phyloP scores from a whole-genome alignment of 1,140 invertebrate genomes.

The Sitophilus oryzae region DNA sequence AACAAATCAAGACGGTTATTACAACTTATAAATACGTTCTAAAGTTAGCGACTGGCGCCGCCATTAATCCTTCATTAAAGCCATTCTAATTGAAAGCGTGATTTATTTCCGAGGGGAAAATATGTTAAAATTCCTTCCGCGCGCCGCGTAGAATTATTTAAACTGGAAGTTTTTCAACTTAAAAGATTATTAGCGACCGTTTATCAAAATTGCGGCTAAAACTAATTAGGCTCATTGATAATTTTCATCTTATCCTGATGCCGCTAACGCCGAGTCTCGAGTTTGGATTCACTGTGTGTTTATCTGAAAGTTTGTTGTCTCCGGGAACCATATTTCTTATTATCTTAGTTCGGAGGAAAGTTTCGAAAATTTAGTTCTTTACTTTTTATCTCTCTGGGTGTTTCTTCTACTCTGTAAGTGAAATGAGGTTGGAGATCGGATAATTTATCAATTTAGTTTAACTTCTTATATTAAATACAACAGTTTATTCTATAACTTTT shows the following conservation, averaged over 20 bases:
- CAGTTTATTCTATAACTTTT: no score
- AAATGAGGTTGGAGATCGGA: no score
- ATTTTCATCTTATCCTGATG: not conserved
- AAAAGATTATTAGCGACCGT: not conserved
- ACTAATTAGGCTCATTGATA: not conserved
- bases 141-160: not conserved
- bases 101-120: slow-evolving; percentile 7
- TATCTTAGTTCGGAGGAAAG: not conserved
- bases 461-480: no score
- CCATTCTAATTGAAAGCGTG: not conserved
- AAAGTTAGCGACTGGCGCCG: not conserved
- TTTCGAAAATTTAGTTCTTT: not conserved
- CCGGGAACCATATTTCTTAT: not conserved
- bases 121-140: slow-evolving; percentile 6
- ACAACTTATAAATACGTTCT: not conserved
- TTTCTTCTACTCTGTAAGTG: no score
- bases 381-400: not conserved
- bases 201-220: not conserved
- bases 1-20: no score
- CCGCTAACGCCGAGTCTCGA: not conserved
- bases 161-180: not conserved
- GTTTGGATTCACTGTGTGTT: not conserved
- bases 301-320: not conserved
- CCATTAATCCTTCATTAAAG: not conserved
- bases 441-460: no score